Evolutionary conservation across 2,113 vertebrate species (phyloP).

Genomic region (Lethenteron reissneri): DNA sequence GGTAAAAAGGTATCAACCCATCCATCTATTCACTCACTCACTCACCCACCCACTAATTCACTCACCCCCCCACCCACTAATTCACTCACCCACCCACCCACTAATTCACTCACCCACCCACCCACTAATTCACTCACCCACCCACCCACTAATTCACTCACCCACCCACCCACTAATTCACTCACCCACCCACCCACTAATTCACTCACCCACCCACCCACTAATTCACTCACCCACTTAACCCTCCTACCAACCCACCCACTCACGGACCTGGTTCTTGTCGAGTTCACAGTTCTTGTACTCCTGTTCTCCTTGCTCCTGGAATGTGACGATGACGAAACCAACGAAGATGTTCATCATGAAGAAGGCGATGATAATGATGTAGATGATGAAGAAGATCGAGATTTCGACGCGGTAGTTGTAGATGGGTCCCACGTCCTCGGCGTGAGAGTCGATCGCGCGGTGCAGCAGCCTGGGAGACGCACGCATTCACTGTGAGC

Average conservation of each 20-base stretch:
- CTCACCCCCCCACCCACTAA: background rate
- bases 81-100: too few relatives aligned
- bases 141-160: too few relatives aligned
- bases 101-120: too few relatives aligned
- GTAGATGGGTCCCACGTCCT: constrained; percentile 81
- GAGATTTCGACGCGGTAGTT: constrained; percentile 96
- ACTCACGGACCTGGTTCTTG: constrained; percentile 74
- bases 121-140: too few relatives aligned
- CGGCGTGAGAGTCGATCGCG: constrained; percentile 85
- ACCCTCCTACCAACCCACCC: too few relatives aligned
- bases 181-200: background rate
- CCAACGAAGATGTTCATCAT: constrained; percentile 99
- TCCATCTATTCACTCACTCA: background rate
- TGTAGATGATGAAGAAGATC: constrained; percentile 98
- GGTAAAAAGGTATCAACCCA: background rate
- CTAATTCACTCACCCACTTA: too few relatives aligned
- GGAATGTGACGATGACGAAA: constrained; percentile 97
- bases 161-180: too few relatives aligned
- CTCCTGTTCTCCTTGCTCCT: constrained; percentile 95
- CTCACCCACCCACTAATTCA: too few relatives aligned
- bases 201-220: too few relatives aligned
- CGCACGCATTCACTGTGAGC: too few relatives aligned
- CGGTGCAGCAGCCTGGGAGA: constrained; percentile 61
- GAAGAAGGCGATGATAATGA: constrained; percentile 98
- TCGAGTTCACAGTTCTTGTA: constrained; percentile 99